Evolutionary conservation across 2,888 invertebrate genomes (phyloP).

Genomic region (Apodemia zela): DNA sequence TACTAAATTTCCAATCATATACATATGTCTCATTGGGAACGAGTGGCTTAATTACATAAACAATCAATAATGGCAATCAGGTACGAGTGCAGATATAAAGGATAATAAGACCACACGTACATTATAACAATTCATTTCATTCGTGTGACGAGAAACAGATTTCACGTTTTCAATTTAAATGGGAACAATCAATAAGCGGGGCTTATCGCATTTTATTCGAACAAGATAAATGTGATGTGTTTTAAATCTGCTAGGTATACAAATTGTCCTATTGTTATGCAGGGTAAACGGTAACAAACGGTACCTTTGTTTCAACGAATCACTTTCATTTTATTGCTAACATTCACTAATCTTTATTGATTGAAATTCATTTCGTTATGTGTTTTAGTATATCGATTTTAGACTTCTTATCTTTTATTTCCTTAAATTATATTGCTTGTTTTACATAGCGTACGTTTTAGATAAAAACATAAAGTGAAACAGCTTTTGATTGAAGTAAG

Average conservation of each 20-base stretch:
- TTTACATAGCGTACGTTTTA: too few relatives aligned
- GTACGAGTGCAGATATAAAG: slow-evolving; percentile 22
- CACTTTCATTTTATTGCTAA: background rate
- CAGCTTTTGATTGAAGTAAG: too few relatives aligned
- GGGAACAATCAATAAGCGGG: slow-evolving; percentile 65
- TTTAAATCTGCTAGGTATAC: slow-evolving; percentile 64
- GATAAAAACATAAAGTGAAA: too few relatives aligned
- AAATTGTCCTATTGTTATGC: slow-evolving; percentile 58
- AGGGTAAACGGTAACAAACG: slow-evolving; percentile 52
- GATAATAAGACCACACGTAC: slow-evolving; percentile 30
- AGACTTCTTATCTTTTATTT: background rate
- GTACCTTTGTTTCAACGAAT: slow-evolving; percentile 40
- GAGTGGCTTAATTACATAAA: slow-evolving; percentile 9
- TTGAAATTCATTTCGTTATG: background rate
- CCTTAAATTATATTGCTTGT: too few relatives aligned
- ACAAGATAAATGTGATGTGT: slow-evolving; percentile 63
- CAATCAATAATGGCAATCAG: slow-evolving; percentile 1
- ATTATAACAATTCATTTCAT: slow-evolving; percentile 56
- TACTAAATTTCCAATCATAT: background rate
- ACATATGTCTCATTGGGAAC: background rate
- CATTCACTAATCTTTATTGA: background rate
- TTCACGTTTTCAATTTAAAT: slow-evolving; percentile 64
- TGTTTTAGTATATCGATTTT: background rate
- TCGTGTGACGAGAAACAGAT: slow-evolving; percentile 58
- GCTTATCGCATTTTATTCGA: slow-evolving; percentile 65